Percentiles rank a stretch among this genome's conserved stretches.
Conservation (phyloP, 1,140 invertebrate genomes). For the Trinorchestia longiramus region DNA sequence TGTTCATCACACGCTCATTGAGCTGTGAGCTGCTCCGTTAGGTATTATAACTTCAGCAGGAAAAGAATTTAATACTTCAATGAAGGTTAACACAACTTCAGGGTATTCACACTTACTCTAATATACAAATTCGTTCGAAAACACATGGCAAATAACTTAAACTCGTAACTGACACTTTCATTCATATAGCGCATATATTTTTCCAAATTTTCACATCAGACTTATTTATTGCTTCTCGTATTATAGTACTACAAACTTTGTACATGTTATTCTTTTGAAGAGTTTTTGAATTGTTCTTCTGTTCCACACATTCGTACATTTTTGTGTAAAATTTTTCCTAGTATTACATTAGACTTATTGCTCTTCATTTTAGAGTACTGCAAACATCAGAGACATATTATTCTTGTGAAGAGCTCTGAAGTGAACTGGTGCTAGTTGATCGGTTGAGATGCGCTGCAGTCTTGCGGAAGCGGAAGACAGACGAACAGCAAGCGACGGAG, state of each 20-base stretch:
- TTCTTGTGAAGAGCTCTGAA: neutral
- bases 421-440: neutral
- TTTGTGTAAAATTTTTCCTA: too few relatives aligned
- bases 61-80: neutral
- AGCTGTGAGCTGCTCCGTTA: neutral
- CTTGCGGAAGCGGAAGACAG: constrained; percentile 33
- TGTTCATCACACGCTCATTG: neutral
- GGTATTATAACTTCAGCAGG: neutral
- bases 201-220: too few relatives aligned
- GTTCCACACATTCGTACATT: too few relatives aligned
- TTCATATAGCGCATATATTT: neutral
- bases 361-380: too few relatives aligned
- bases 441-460: neutral
- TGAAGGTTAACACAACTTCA: neutral
- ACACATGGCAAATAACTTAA: neutral
- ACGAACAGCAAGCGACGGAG: neutral
- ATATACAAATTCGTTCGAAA: neutral
- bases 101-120: neutral
- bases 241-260: too few relatives aligned
- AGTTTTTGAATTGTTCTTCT: too few relatives aligned
- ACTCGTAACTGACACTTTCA: neutral
- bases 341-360: too few relatives aligned
- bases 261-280: too few relatives aligned
- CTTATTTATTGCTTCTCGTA: too few relatives aligned
- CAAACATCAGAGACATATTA: neutral